These are phyloP conservation scores for Oostethus manadensis DNA, from an alignment of 2,113 vertebrate species.

Conservation along the genomic window DNA sequence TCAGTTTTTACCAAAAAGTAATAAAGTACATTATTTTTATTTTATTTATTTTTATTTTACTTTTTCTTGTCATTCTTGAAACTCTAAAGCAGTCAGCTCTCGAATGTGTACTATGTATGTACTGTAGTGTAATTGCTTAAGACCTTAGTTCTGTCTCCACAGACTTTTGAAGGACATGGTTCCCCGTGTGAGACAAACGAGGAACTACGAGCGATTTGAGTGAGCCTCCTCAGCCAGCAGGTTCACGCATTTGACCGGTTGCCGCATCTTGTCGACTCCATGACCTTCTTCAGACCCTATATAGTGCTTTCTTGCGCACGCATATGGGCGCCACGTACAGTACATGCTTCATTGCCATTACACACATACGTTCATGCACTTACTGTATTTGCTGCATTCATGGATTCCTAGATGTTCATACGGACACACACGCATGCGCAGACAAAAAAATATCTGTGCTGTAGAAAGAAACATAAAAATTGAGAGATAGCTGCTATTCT, in stretches of 20 bases:
- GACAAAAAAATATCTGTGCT: not conserved
- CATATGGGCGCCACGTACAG: not conserved
- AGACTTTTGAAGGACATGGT: slow-evolving; percentile 92
- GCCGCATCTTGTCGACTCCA: slow-evolving; percentile 5
- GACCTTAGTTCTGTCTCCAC: slow-evolving; percentile 29
- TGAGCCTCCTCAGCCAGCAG: slow-evolving; percentile 46
- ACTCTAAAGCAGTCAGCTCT: too few species aligned
- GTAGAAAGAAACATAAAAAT: not conserved
- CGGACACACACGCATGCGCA: not conserved
- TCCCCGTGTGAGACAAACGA: slow-evolving; percentile 86
- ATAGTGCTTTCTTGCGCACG: not conserved
- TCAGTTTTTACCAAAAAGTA: too few species aligned
- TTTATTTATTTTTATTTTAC: too few species aligned
- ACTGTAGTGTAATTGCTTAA: not conserved
- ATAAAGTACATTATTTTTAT: too few species aligned
- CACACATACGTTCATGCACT: not conserved
- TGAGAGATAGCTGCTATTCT: not conserved
- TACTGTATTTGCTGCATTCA: slow-evolving; percentile 8
- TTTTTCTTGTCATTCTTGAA: too few species aligned
- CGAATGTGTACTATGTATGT: too few species aligned
- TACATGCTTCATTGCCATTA: not conserved
- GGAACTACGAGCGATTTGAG: slow-evolving; percentile 95
- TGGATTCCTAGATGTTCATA: slow-evolving; percentile 11
- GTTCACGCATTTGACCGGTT: slow-evolving; percentile 16
- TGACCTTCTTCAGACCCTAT: not conserved